These are phyloP conservation scores for Heliocidaris erythrogramma DNA, from an alignment of 35 echinoderm and acorn worm genomes.

Conservation along the genomic window DNA sequence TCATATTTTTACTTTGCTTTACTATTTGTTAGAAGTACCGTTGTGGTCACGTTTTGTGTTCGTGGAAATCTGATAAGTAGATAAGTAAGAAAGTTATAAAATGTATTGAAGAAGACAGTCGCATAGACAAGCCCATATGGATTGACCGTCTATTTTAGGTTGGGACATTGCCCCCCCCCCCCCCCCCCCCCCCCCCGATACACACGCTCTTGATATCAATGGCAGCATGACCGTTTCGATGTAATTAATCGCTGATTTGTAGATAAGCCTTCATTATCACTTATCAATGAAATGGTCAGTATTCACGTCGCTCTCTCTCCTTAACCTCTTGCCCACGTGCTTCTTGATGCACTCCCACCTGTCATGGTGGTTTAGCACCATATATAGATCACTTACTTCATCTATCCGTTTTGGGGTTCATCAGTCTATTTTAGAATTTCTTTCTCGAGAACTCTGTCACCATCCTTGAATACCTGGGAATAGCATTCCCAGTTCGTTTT, in stretches of 20 bases:
- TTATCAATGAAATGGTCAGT: neutral
- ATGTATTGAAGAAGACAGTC: too few species aligned
- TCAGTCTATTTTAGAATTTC: neutral
- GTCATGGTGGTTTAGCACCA: neutral
- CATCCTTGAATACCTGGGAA: neutral
- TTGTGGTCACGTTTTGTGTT: too few species aligned
- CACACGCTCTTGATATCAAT: too few species aligned
- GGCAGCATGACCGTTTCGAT: neutral
- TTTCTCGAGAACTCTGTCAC: conserved; percentile 1
- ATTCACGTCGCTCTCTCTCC: neutral
- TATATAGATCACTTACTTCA: neutral
- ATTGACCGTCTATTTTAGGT: too few species aligned
- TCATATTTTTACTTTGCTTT: too few species aligned
- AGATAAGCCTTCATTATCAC: neutral
- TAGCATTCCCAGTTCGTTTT: neutral
- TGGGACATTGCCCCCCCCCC: too few species aligned
- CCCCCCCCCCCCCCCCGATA: too few species aligned
- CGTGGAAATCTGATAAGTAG: too few species aligned
- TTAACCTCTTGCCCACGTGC: neutral
- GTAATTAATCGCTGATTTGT: neutral
- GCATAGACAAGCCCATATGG: too few species aligned
- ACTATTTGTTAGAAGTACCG: too few species aligned
- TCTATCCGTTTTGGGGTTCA: neutral
- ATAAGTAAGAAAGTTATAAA: too few species aligned
- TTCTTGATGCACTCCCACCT: neutral